Percentiles rank a stretch among this genome's conserved stretches.
phyloP scores from a whole-genome alignment of 2,888 invertebrate genomes.

The Acanthococcus lagerstroemiae region DNA sequence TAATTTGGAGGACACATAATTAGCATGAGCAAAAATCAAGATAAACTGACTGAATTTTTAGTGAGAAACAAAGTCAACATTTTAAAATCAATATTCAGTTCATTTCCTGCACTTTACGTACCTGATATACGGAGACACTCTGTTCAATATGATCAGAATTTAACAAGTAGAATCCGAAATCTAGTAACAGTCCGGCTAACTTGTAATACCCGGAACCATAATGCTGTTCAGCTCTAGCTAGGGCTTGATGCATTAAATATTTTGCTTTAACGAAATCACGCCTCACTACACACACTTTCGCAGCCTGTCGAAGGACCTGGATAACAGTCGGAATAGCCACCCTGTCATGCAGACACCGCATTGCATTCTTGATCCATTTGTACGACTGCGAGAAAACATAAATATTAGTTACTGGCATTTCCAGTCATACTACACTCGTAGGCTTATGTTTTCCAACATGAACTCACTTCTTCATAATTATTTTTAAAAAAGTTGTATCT shows the following conservation, averaged over 20 bases:
- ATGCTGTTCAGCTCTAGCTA: constrained; percentile 51
- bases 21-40: background rate
- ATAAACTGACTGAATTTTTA: background rate
- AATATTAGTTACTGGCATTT: constrained; percentile 1
- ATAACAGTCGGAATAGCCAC: constrained; percentile 59
- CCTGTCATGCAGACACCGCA: constrained; percentile 54
- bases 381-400: constrained; percentile 46
- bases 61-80: too few relatives aligned
- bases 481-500: constrained; percentile 71
- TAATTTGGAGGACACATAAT: too few relatives aligned
- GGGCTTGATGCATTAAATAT: constrained; percentile 70
- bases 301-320: constrained; percentile 74
- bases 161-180: constrained; percentile 82
- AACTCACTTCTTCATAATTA: constrained; percentile 74
- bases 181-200: constrained; percentile 49
- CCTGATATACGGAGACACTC: constrained; percentile 29
- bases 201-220: constrained; percentile 17
- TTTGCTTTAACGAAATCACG: constrained; percentile 73
- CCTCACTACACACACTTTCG: constrained; percentile 83
- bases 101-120: too few relatives aligned
- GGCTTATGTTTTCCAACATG: too few relatives aligned
- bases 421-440: too few relatives aligned
- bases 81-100: too few relatives aligned
- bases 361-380: constrained; percentile 66
- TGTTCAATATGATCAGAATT: constrained; percentile 77